Conservation (phyloP, 2,113 vertebrate genomes). For the Rhabdornis inornatus region DNA sequence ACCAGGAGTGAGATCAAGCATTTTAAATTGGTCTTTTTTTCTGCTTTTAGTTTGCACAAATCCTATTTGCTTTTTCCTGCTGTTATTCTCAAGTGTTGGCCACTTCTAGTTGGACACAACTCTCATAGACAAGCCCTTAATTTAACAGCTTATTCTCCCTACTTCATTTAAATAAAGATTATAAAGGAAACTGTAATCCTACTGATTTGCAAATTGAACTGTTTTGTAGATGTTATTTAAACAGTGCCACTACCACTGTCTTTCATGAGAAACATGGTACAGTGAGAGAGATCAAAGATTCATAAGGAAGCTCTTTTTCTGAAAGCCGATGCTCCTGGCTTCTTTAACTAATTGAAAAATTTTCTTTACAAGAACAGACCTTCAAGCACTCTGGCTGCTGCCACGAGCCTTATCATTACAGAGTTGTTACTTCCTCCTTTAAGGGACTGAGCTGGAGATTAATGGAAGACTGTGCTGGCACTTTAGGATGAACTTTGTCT, state of each 20-base stretch:
- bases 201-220: slow-evolving; percentile 68
- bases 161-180: slow-evolving; percentile 62
- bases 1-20: not conserved
- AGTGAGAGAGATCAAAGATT: slow-evolving; percentile 73
- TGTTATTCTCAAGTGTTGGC: slow-evolving; percentile 1
- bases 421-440: slow-evolving; percentile 67
- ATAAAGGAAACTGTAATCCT: slow-evolving; percentile 53
- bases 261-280: slow-evolving; percentile 63
- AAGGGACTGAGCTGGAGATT: slow-evolving; percentile 63
- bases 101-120: slow-evolving; percentile 41
- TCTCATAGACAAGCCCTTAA: slow-evolving; percentile 21
- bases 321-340: slow-evolving; percentile 70
- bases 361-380: slow-evolving; percentile 76
- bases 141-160: slow-evolving; percentile 49
- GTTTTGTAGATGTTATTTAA: slow-evolving; percentile 68
- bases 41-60: not conserved
- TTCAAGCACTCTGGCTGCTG: slow-evolving; percentile 70
- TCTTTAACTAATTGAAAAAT: slow-evolving; percentile 76
- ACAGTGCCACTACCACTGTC: slow-evolving; percentile 23
- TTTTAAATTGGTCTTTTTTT: not conserved
- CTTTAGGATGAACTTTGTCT: slow-evolving; percentile 53
- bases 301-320: slow-evolving; percentile 64
- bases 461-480: slow-evolving; percentile 56
- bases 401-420: slow-evolving; percentile 65
- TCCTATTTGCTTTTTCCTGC: not conserved